These are phyloP conservation scores for Eucidaris tribuloides DNA, from an alignment of 35 echinoderm and acorn worm genomes.

Conservation along the genomic window DNA sequence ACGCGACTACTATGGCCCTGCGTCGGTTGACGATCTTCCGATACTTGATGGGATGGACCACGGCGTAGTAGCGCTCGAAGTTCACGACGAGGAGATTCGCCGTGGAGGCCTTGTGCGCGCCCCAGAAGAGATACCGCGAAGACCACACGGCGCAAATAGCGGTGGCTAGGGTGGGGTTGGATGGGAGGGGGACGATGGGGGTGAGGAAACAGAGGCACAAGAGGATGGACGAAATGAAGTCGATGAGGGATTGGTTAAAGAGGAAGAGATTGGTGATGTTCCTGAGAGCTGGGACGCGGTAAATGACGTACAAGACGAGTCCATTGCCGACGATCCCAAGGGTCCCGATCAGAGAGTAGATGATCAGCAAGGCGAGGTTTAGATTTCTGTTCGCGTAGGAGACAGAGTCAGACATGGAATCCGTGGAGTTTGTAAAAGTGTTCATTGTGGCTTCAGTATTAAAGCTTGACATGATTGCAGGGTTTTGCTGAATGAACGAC, in stretches of 20 bases:
- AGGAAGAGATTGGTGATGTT: conserved; percentile 25
- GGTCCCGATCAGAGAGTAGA: neutral
- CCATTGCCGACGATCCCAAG: conserved; percentile 36
- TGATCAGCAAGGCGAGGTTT: neutral
- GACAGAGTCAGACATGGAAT: too few relatives aligned
- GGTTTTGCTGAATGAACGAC: too few relatives aligned
- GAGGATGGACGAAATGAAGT: neutral
- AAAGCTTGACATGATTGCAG: too few relatives aligned
- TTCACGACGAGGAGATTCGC: conserved; percentile 12
- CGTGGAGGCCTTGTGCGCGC: neutral
- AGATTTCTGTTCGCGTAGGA: too few relatives aligned
- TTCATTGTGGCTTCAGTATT: too few relatives aligned
- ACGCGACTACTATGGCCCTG: neutral
- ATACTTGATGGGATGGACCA: conserved; percentile 21
- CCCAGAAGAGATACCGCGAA: conserved; percentile 30
- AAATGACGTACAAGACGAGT: neutral
- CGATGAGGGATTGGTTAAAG: conserved; percentile 31
- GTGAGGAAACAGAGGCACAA: neutral
- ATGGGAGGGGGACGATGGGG: neutral
- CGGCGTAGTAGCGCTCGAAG: conserved; percentile 40
- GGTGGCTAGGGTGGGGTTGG: too few relatives aligned
- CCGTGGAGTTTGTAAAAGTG: too few relatives aligned
- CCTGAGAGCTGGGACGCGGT: neutral
- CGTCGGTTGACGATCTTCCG: neutral
- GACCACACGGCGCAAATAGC: conserved; percentile 11